These are phyloP conservation scores for Oscheius myriophilus DNA, from an alignment of 2,888 invertebrate species.

Conservation along the genomic window DNA sequence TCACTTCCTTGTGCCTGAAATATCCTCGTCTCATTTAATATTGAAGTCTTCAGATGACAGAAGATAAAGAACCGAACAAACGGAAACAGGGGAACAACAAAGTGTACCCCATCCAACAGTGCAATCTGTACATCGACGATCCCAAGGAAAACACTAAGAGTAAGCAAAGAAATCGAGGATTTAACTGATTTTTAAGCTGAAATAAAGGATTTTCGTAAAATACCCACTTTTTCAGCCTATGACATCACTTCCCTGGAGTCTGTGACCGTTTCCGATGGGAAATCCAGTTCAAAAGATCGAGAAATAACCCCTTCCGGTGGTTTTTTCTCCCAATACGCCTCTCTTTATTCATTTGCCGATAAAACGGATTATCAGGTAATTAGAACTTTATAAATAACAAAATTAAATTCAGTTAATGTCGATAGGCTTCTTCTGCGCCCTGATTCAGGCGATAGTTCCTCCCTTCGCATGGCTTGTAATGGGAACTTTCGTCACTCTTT, in stretches of 20 bases:
- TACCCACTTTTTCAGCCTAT: conserved; percentile 22
- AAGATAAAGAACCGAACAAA: conserved; percentile 7
- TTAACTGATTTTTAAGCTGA: too few relatives aligned
- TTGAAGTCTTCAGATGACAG: conserved; percentile 22
- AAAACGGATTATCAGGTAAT: conserved; percentile 51
- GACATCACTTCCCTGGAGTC: conserved; percentile 28
- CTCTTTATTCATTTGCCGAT: conserved; percentile 55
- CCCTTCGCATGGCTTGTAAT: conserved; percentile 69
- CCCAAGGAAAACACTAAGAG: conserved; percentile 49
- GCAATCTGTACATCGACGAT: conserved; percentile 47
- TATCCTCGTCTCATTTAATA: neutral
- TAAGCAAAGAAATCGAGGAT: conserved; percentile 9
- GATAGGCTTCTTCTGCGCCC: conserved; percentile 59
- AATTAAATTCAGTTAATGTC: conserved; percentile 53
- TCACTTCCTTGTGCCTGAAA: too few relatives aligned
- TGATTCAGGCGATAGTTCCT: conserved; percentile 65
- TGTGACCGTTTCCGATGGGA: conserved; percentile 16
- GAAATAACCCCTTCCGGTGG: neutral
- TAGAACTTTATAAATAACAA: neutral
- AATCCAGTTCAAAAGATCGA: conserved; percentile 8
- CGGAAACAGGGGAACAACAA: conserved; percentile 9
- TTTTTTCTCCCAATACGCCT: conserved; percentile 40
- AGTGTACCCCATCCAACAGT: conserved; percentile 49
- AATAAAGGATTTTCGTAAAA: too few relatives aligned
- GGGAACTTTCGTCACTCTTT: conserved; percentile 66